Base-by-base conservation (phyloP, 2,113 vertebrate species). In the Sylvia atricapilla region DNA sequence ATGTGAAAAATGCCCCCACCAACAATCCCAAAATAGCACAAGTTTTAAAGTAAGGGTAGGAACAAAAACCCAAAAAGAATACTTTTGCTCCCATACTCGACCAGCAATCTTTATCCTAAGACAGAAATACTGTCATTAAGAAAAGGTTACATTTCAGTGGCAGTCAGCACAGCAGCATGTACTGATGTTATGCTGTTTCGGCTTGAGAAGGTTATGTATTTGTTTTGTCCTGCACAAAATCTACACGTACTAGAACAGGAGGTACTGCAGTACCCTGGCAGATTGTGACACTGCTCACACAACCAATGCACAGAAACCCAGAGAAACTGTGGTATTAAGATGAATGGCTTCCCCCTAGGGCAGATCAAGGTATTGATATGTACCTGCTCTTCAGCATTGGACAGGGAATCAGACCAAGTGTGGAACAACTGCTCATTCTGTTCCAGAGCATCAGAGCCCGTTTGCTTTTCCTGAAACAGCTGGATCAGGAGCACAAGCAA, bases 1-100 rank as follows among this genome's bases (percentile, higher is more conserved):
- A 37, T 1, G 17, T 6, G 4, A 2, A 20, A 52, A 49, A 55
- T 15, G 2, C 1, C 21, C 5, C 6, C 39, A 25, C 1, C 12
- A 56, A 47, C 8, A 4, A 53, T 22, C 14, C 22, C n/a, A 35
- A 68, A 60, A 22, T 14, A 62, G 28, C 11, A 55, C 11, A 91
- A 82, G 21, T 62, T 80, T 84, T 74, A 60, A 53, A 60, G 23
- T 18, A 60, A 46, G 24, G 7, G 30, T 30, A 39, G 22, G 31
- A 22, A 7, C 2, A 50, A 14, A 50, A 50, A 3, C 46, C 43
- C 27, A 60, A 64, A 16, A 69, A 22, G 6, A 37, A 77, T 91
- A 52, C 24, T 63, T 70, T 19, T 52, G 15, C 23, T 84, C 24
- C 25, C 20, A 33, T 8, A 53, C 11, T 69, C 1, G 1, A 64